Conservation (phyloP, 1,140 invertebrate species). For the Condylostylus longicornis region DNA sequence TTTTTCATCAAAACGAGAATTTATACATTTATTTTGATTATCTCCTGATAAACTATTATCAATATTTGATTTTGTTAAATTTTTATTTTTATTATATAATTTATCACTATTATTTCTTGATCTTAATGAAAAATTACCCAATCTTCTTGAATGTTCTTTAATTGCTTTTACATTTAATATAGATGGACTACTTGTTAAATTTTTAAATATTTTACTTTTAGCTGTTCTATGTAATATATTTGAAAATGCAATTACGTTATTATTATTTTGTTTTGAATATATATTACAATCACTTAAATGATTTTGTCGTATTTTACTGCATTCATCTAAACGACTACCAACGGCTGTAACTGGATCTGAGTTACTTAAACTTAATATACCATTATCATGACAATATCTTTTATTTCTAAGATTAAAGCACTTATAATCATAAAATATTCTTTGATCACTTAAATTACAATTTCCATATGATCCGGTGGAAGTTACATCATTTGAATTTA, state of each 20-base stretch:
- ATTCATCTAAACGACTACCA: constrained; percentile 17
- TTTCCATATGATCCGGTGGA: not conserved
- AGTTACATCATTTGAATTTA: constrained; percentile 14
- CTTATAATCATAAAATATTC: not conserved
- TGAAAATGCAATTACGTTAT: constrained; percentile 21
- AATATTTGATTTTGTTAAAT: constrained; percentile 28
- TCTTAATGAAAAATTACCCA: constrained; percentile 27
- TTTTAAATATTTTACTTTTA: constrained; percentile 31
- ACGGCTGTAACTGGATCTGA: constrained; percentile 22
- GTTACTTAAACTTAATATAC: constrained; percentile 11
- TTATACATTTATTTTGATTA: constrained; percentile 30
- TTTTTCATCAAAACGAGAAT: constrained; percentile 27
- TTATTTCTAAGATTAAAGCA: not conserved
- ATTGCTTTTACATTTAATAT: constrained; percentile 31
- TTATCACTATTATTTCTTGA: constrained; percentile 22
- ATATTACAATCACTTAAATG: constrained; percentile 18
- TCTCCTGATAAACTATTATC: constrained; percentile 30
- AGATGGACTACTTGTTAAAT: constrained; percentile 29
- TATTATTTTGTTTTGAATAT: constrained; percentile 14
- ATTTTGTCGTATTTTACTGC: constrained; percentile 6
- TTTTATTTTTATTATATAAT: constrained; percentile 26
- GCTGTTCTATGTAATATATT: not conserved
- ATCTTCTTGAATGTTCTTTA: constrained; percentile 30
- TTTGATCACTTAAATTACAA: constrained; percentile 1
- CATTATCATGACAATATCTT: constrained; percentile 8